Percentiles rank a stretch among this genome's conserved stretches.
Conservation (phyloP, 2,888 invertebrate genomes). For the Apoda limacodes region DNA sequence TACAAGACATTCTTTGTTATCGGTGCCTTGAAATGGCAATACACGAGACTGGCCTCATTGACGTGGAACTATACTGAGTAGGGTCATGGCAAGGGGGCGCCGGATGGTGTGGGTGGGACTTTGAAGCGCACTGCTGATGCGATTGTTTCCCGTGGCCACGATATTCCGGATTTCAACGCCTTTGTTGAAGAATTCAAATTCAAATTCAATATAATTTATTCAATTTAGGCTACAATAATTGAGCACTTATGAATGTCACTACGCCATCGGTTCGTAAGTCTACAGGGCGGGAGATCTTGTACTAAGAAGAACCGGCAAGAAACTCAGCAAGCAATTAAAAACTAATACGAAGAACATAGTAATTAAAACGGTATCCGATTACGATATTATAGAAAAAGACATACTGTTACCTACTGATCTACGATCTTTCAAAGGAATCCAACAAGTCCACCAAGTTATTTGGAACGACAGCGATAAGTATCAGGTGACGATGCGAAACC, state of each 20-base stretch:
- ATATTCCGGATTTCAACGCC: not conserved
- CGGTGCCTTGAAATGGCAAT: constrained; percentile 1
- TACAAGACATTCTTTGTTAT: constrained; percentile 2
- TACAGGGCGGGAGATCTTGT: too few relatives aligned
- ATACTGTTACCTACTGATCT: too few relatives aligned
- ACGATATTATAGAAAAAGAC: constrained; percentile 1
- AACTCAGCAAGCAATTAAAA: too few relatives aligned
- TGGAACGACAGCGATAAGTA: too few relatives aligned
- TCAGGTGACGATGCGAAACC: too few relatives aligned
- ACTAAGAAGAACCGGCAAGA: too few relatives aligned
- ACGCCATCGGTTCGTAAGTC: too few relatives aligned
- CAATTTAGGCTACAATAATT: too few relatives aligned
- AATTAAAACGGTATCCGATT: not conserved
- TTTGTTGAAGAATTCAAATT: constrained; percentile 1
- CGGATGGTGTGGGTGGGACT: constrained; percentile 6
- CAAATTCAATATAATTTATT: too few relatives aligned
- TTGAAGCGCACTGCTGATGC: constrained; percentile 4
- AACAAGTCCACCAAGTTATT: too few relatives aligned
- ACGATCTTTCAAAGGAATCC: too few relatives aligned
- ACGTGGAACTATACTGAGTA: constrained; percentile 4
- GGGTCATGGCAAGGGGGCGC: constrained; percentile 5
- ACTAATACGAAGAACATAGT: constrained; percentile 1
- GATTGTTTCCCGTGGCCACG: constrained; percentile 4
- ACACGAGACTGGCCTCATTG: constrained; percentile 1
- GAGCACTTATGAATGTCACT: too few relatives aligned